Evolutionary conservation across 30 jellyfish, hydroid and myxozoan genomes (phyloP).

Genomic region (Cassiopea xamachana): DNA sequence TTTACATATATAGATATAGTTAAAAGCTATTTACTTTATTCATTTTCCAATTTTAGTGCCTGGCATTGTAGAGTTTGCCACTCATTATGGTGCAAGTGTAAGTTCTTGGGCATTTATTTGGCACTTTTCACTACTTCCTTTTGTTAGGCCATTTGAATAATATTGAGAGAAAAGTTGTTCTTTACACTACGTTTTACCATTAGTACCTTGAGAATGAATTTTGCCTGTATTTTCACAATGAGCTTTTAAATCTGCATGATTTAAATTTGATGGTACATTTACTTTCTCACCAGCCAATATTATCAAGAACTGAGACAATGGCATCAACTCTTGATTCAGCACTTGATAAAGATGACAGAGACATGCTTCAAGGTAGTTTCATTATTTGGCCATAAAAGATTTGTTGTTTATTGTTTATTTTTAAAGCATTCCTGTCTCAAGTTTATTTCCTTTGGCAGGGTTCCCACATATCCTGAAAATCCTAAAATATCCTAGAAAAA

Average conservation of each 20-base stretch:
- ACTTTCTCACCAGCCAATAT: constrained; percentile 35
- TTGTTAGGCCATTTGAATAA: background rate
- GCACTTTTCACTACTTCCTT: background rate
- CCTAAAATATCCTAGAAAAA: no score
- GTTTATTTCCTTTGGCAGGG: no score
- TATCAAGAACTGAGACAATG: constrained; percentile 50
- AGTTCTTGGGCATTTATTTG: background rate
- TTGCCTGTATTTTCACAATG: no score
- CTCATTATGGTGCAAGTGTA: constrained; percentile 67
- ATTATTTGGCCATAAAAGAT: no score
- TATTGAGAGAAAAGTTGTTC: no score
- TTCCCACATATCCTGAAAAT: no score
- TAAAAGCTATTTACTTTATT: no score
- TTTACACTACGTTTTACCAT: no score
- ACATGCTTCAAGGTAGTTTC: constrained; percentile 80
- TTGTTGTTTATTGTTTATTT: background rate
- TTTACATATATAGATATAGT: no score
- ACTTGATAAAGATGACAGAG: constrained; percentile 83
- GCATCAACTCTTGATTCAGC: constrained; percentile 69
- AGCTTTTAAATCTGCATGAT: no score
- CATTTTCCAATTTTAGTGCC: constrained; percentile 39
- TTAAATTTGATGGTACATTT: no score
- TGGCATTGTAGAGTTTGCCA: constrained; percentile 75
- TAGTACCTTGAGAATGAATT: no score
- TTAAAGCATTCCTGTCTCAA: background rate